Conservation (phyloP, 1,140 invertebrate species). For the Micrasema longulum region DNA sequence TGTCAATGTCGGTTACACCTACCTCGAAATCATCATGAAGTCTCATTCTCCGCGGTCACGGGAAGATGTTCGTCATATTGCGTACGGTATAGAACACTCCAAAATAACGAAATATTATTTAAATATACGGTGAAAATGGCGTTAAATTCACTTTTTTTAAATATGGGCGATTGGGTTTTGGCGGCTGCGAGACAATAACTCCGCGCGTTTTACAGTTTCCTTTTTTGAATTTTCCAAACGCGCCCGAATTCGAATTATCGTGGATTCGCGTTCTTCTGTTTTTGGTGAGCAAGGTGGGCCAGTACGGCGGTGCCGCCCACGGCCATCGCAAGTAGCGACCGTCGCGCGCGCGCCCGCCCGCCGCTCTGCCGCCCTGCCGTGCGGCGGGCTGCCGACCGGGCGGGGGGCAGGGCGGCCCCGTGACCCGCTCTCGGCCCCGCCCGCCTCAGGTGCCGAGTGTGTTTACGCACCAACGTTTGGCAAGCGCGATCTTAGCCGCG, state of each 20-base stretch:
- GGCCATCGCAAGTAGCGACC: slow-evolving; percentile 43
- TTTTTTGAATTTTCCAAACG: no score
- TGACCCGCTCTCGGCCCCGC: slow-evolving; percentile 46
- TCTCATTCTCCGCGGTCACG: slow-evolving; percentile 41
- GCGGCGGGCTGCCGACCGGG: slow-evolving; percentile 46
- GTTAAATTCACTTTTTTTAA: no score
- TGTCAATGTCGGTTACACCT: slow-evolving; percentile 36
- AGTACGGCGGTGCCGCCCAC: slow-evolving; percentile 30
- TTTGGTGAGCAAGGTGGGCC: slow-evolving; percentile 8
- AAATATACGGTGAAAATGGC: no score
- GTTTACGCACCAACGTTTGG: slow-evolving; percentile 46
- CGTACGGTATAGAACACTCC: neutral
- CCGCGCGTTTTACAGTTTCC: no score
- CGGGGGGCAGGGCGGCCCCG: slow-evolving; percentile 33
- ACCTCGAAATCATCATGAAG: slow-evolving; percentile 55
- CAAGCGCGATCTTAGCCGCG: slow-evolving; percentile 23
- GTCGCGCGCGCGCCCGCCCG: slow-evolving; percentile 47
- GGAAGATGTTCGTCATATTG: slow-evolving; percentile 10
- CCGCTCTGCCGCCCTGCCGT: slow-evolving; percentile 38
- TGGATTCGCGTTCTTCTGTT: neutral
- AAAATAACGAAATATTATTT: no score
- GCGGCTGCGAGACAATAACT: no score
- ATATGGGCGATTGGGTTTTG: no score
- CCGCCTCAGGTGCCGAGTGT: slow-evolving; percentile 42
- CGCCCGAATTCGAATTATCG: no score